Base-by-base conservation (phyloP, 1,140 invertebrate genomes). In the Penaeus vannamei region DNA sequence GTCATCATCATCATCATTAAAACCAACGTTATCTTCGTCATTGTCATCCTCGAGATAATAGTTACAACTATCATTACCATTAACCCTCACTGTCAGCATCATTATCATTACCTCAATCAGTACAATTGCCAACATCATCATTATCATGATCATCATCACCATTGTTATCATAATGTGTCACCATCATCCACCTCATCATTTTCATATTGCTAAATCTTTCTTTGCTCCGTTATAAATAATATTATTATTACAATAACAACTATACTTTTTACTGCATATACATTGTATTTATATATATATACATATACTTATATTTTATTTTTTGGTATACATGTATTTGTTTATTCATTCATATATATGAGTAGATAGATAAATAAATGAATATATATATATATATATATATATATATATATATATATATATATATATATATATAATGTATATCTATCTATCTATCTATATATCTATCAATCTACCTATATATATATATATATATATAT, bases 291-390 rank as follows among this genome's bases (percentile, higher is more conserved):
- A 81, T 81, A 81, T 81, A 81, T 81, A 81, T 81, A 82, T 82
- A 82, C 17, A 82, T 82, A 82, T 82, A 82, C 46, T 60, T 81
- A 60, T 81, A 81, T 81, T 53, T 82, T 84, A 84, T 84, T 36
- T 84, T 64, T 84, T 64, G 62, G 42, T 84, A 42, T 84, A 84
- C 66, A 84, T 84, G 66, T 84, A 84, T 84, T 66, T 84, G 66
- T 84, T 36, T 84, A 69, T 84, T 66, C 66, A 84, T 84, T 66
- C 66, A 69, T 84, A 84, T 84, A 84, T 84, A 69, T 84, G 69
- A 66, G 66, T 84, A 69, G 66, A 69, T 84, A 84, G 66, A 84
- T 84, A 84, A 66, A 84, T 84, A 84, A 66, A 69, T 84, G 66
- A 36, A 69, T 84, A 84, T 42, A 42, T 69, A 84, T 69, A 69